Evolutionary conservation across 2,113 vertebrate genomes (phyloP), one percentile per base, ranked within the genome.

Genomic region (Euleptes europaea): DNA sequence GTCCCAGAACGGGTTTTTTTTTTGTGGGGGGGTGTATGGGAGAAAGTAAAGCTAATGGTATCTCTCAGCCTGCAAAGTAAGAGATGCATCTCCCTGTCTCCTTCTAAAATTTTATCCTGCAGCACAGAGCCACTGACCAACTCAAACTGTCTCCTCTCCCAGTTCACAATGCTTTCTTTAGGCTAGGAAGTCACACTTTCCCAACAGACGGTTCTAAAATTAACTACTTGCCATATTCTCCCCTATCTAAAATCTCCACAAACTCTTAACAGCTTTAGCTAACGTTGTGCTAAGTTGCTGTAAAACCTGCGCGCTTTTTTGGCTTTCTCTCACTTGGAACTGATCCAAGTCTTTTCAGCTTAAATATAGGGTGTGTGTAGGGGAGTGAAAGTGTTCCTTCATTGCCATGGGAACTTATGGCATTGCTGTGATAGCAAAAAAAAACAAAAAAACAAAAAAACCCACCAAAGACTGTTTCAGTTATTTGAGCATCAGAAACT

Each of bases 391-490:
- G 40, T 15, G 13, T 13, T 47, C n/a, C 40, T 86, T 66, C 42
- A n/a, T 88, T 83, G 44, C 75, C 44, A 74, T 81, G 63, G 73
- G 5, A 31, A 84, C 78, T 35, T 78, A 26, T 49, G 76, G 67
- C 40, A 44, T 44, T n/a, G 1, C 69, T 19, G 28, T 40, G 40
- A 17, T 80, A 21, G 51, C 19, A 69, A 26, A 51, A 40, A 51
- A 42, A n/a, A n/a, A n/a, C n/a, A n/a, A n/a, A n/a, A n/a, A n/a
- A n/a, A n/a, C n/a, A n/a, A n/a, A n/a, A n/a, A 54, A 17, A 17
- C 75, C 4, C 9, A 28, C 60, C 54, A 57, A 23, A 57, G 23
- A 26, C 15, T 15, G 4, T 31, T 19, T 1, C 31, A 44, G 57
- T 38, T 65, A 69, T 76, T 84, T 72, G 49, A 72, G 63, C 31